A percentile compares a stretch with the other conserved stretches of the same genome.
These are phyloP conservation scores for Hylaeus volcanicus DNA, from an alignment of 1,140 invertebrate species.

Conservation along the genomic window DNA sequence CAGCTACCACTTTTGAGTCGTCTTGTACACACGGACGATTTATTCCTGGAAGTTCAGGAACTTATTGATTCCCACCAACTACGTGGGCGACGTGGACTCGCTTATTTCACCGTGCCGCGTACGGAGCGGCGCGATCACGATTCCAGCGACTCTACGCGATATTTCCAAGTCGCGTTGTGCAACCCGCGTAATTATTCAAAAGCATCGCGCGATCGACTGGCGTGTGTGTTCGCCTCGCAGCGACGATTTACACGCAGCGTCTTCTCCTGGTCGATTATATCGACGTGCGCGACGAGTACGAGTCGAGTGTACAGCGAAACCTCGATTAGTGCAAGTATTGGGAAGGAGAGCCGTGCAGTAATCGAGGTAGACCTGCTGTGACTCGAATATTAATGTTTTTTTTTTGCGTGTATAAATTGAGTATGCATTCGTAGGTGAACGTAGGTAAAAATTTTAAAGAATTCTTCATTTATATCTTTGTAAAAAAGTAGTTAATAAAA, in stretches of 20 bases:
- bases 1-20: slow-evolving; percentile 2
- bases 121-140: slow-evolving; percentile 16
- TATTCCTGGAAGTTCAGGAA: slow-evolving; percentile 38
- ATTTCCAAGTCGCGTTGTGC: slow-evolving; percentile 10
- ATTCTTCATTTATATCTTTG: too few relatives aligned
- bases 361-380: too few relatives aligned
- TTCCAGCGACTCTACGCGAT: slow-evolving; percentile 17
- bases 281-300: too few relatives aligned
- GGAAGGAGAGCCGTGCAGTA: too few relatives aligned
- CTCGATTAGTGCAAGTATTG: too few relatives aligned
- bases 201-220: slow-evolving; percentile 29
- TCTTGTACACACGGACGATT: slow-evolving; percentile 20
- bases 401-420: too few relatives aligned
- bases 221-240: background rate
- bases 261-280: background rate
- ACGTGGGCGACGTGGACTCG: slow-evolving; percentile 32
- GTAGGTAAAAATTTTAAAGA: too few relatives aligned
- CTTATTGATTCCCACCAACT: slow-evolving; percentile 37
- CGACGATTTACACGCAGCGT: slow-evolving; percentile 4
- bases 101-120: slow-evolving; percentile 6
- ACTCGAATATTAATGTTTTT: too few relatives aligned
- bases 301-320: too few relatives aligned
- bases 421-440: too few relatives aligned
- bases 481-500: too few relatives aligned
- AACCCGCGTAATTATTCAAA: slow-evolving; percentile 40